Evolutionary conservation across 2,113 vertebrate species (phyloP), one percentile per base, ranked within the genome.

Genomic region (Boleophthalmus pectinirostris): DNA sequence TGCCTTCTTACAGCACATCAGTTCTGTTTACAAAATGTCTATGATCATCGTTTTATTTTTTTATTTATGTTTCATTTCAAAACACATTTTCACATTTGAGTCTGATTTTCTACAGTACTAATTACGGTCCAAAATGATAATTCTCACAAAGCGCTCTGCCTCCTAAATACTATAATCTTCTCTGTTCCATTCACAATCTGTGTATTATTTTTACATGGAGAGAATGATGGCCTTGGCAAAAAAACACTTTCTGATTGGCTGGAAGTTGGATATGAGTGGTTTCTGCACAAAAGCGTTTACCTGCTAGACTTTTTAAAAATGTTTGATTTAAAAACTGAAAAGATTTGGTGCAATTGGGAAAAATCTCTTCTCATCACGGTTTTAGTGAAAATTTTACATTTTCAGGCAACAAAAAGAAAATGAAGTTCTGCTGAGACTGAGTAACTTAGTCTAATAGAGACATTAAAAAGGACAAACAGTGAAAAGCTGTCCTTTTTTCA

Each of bases 151-250:
- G 60, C 38, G 20, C 33, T 64, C 10, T n/a, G 61, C 33, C 20
- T 64, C 9, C 35, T 64, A 16, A n/a, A 38, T 21, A 64, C 29
- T 64, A 64, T 64, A 38, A 64, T 64, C 33, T 38, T 64, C 10
- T 38, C 33, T 64, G 61, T 38, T 38, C 33, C 20, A 64, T 64
- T 64, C 61, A 43, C 29, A 35, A n/a, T 64, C 9, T 64, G 33
- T 38, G 38, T 64, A 64, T 38, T n/a, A 43, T 18, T 38, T 38
- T 38, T 64, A 64, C 33, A 64, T 35, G 20, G 10, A n/a, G 29
- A 1, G 20, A 21, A 64, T 64, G 61, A 11, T 7, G 16, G 33
- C 20, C 29, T 21, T 38, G 18, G 9, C 61, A 11, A 64, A 24
- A n/a, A 38, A 64, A 18, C 16, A n/a, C 16, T 35, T 38, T 29